Evolutionary conservation across 1,140 invertebrate species (phyloP).

Genomic region (Rhopalosiphum maidis): DNA sequence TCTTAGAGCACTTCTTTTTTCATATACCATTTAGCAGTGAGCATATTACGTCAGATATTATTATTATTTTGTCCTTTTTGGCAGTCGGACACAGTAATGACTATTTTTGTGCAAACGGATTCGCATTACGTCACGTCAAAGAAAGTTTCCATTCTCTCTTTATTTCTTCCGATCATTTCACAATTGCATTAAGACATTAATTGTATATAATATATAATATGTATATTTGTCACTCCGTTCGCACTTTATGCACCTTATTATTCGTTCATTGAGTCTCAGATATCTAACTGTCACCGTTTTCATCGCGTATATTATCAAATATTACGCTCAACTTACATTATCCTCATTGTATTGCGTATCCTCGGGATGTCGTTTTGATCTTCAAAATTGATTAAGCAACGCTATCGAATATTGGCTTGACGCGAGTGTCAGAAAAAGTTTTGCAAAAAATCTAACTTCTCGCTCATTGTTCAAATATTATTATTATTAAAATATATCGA

Average conservation of each 20-base stretch:
- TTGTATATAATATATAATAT: too few species aligned
- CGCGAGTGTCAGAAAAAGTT: background rate
- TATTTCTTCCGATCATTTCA: background rate
- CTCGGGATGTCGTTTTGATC: background rate
- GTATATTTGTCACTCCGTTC: background rate
- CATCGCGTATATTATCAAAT: background rate
- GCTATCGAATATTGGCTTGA: background rate
- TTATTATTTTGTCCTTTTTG: background rate
- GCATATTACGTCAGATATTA: background rate
- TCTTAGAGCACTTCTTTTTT: background rate
- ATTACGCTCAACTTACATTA: background rate
- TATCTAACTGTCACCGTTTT: background rate
- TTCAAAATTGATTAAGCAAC: too few species aligned
- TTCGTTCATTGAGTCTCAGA: background rate
- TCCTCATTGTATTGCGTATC: background rate
- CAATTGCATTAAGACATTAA: background rate
- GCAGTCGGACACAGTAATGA: background rate
- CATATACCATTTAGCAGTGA: background rate
- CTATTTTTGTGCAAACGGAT: background rate
- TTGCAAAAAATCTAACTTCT: background rate
- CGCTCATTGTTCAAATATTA: too few species aligned
- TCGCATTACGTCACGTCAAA: background rate
- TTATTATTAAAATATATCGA: too few species aligned
- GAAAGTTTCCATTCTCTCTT: background rate
- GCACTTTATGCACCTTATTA: background rate